Conservation (phyloP, 2,888 invertebrate species). For the Dryomyza anilis region DNA sequence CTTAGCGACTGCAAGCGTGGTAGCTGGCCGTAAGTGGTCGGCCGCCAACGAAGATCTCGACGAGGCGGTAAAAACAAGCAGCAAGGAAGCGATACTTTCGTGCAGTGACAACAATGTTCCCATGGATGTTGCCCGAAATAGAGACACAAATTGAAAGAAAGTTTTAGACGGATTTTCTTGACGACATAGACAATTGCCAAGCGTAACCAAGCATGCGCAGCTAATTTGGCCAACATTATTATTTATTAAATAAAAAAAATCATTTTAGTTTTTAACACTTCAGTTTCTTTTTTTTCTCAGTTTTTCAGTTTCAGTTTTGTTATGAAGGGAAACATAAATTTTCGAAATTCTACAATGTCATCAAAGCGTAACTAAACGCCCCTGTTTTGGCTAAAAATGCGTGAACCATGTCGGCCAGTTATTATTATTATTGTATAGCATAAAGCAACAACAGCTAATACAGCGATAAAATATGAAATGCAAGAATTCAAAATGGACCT, state of each 20-base stretch:
- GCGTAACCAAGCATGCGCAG: slow-evolving; percentile 6
- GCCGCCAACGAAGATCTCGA: slow-evolving; percentile 19
- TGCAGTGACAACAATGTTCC: background rate
- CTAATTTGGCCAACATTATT: slow-evolving; percentile 3
- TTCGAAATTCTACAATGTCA: slow-evolving; percentile 54
- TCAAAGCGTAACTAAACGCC: slow-evolving; percentile 61
- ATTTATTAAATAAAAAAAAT: background rate
- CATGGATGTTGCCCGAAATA: background rate
- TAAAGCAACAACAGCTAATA: background rate
- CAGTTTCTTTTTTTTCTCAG: background rate
- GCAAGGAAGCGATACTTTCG: background rate
- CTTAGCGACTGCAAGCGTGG: background rate
- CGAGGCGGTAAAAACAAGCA: background rate
- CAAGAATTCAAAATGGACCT: slow-evolving; percentile 50
- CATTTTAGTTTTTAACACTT: too few relatives aligned
- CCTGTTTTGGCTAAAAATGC: slow-evolving; percentile 53
- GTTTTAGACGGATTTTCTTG: slow-evolving; percentile 10
- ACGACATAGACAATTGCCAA: background rate
- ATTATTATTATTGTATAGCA: too few relatives aligned
- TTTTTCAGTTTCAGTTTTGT: background rate
- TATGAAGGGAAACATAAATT: slow-evolving; percentile 14
- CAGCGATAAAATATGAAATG: slow-evolving; percentile 13
- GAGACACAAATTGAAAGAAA: background rate
- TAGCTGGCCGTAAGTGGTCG: background rate
- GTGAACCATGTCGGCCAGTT: slow-evolving; percentile 50